Conservation (phyloP, 2,113 vertebrate genomes). For the Oncorhynchus nerka region DNA sequence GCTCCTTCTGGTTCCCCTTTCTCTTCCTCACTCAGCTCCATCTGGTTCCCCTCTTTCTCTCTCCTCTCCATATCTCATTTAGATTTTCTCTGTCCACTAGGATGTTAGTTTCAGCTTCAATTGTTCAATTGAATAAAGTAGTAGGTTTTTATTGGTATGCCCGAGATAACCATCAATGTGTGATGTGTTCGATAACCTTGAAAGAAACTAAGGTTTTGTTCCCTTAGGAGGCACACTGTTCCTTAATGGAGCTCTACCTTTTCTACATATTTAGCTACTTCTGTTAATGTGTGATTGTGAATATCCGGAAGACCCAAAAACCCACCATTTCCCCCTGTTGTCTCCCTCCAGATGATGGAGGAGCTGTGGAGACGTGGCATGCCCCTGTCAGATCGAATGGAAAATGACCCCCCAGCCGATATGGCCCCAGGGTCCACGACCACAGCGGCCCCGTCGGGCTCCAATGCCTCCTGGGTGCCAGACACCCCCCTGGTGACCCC, state of each 20-base stretch:
- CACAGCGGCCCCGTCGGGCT: conserved; percentile 59
- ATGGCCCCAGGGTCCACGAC: conserved; percentile 45
- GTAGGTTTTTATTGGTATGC: conserved; percentile 9
- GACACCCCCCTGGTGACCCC: conserved; percentile 78
- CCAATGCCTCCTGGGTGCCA: conserved; percentile 78
- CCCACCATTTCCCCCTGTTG: neutral
- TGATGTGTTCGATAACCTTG: conserved; percentile 13
- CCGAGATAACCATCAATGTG: conserved; percentile 3
- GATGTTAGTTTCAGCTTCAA: neutral
- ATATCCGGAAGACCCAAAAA: neutral
- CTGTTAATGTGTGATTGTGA: neutral
- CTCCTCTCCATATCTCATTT: neutral
- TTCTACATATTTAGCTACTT: neutral
- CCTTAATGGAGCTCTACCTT: neutral
- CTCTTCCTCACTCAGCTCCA: no score
- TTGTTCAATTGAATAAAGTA: neutral
- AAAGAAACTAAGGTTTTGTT: neutral
- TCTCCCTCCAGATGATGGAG: conserved; percentile 61
- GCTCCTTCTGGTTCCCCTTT: no score
- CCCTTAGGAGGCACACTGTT: neutral
- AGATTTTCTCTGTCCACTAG: neutral
- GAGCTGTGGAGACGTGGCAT: conserved; percentile 61
- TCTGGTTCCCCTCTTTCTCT: neutral
- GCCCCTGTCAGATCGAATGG: conserved; percentile 51
- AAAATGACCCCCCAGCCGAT: conserved; percentile 59